Evolutionary conservation across 2,888 invertebrate species (phyloP), one percentile per base, ranked within the genome.

Genomic region (Scrobipalpa atriplicella): DNA sequence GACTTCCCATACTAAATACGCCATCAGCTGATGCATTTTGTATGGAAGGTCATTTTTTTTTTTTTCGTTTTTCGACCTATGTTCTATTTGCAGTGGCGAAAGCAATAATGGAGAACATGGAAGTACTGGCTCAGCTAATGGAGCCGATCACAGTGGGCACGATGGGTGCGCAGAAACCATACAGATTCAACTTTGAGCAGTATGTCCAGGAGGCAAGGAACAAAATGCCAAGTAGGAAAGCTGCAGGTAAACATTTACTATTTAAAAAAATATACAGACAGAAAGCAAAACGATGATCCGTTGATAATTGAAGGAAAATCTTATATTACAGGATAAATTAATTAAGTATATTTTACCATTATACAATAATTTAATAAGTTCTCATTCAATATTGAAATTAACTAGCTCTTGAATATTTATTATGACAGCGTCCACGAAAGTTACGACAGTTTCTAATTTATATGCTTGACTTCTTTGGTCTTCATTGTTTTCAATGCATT

Each of bases 101-200:
- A 78, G 84, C 90, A 16, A 85, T 90, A 19, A 81, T 90, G 13
- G 89, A 89, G 68, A 92, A 92, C 66, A 76, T 92, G 77, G 91
- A 91, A 10, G 86, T 91, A 3, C 70, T 90, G 58, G 79, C 92
- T 11, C 81, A 82, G 8, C 65, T 90, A 16, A 72, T 92, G 78
- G 92, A 92, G 70, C 92, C 92, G 0, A 78, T 92, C 21, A 89
- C 89, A 0, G 74, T 92, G 13, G 92, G 92, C 7, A 92, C 92
- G 0, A 82, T 92, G 86, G 92, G 92, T 2, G 90, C 92, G 0
- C 92, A 92, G 71, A 92, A 92, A 68, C 91, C 92, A 2, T 92
- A 88, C 71, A 79, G 89, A n/a, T 89, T 91, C 66, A 71, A 76
- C 21, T 92, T 91, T 70, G 91, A 92, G 70, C 90, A 91, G 70